A percentile compares a stretch with the other conserved stretches of the same genome.
Evolutionary conservation across 2,888 invertebrate genomes (phyloP).

Genomic region (Drosophila silvestris): DNA sequence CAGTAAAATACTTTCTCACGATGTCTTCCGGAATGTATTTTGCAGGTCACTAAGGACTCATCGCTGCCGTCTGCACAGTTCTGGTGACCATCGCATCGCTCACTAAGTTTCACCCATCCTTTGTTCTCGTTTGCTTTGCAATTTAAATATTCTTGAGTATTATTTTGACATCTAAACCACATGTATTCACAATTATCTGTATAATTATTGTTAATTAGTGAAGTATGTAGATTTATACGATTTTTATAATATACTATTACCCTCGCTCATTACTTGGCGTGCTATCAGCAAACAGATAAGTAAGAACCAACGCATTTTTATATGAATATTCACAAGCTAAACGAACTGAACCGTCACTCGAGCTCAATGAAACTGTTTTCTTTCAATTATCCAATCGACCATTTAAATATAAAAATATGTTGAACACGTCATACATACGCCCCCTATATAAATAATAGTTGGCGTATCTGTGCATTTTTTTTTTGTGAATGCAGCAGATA

Average conservation of each 20-base stretch:
- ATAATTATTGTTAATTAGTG: background rate
- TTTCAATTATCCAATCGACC: background rate
- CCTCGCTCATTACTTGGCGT: background rate
- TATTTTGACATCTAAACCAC: conserved; percentile 9
- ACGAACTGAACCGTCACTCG: no score
- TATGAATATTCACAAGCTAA: background rate
- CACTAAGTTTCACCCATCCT: background rate
- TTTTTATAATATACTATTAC: background rate
- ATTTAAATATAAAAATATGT: background rate
- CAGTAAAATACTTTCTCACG: background rate
- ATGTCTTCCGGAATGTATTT: background rate
- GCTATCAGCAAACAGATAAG: conserved; percentile 7
- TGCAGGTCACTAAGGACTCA: conserved; percentile 20
- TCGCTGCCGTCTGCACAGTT: conserved; percentile 37
- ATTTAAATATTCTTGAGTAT: background rate
- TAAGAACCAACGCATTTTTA: conserved; percentile 9
- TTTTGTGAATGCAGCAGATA: background rate
- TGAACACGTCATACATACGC: background rate
- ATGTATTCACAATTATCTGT: background rate
- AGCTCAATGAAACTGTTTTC: background rate
- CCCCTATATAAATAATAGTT: background rate
- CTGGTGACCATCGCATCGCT: conserved; percentile 1
- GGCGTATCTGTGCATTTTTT: background rate
- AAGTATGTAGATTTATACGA: background rate
- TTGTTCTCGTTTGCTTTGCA: background rate